Evolutionary conservation across 2,797 vertebrate genomes (phyloP), one percentile per base, ranked within the genome.

Genomic region (Selene dorsalis): DNA sequence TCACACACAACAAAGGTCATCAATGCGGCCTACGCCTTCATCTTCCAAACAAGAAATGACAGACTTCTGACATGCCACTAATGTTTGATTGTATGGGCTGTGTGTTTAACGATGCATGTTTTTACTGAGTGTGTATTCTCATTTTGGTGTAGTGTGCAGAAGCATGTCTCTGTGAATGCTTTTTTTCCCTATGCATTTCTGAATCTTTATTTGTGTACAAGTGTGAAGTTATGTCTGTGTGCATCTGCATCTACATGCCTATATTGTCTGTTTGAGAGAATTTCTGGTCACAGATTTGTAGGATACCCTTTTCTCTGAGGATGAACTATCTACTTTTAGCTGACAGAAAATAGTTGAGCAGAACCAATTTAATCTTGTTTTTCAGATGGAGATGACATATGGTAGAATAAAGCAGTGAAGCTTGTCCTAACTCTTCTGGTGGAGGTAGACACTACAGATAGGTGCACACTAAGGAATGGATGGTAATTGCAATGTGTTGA

Each of bases 281-380:
- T 71, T 78, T 85, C 87, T 82, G 87, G 82, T 86, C 60, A 43
- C 71, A 78, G 69, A 88, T 83, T 88, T 55, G 12, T 72, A 64
- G 82, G 77, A 83, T 85, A 83, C 79, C 78, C 89, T 88, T 91
- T 83, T 82, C 77, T 91, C 84, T 57, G 26, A 83, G 83, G 85
- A 83, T 88, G 84, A 93, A 90, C 86, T 85, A 77, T 91, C 89
- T 92, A 90, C 88, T 90, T 89, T 91, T 90, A 89, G 83, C 84
- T 92, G 92, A 92, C 91, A 93, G 91, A 84, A 92, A 92, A 93
- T 88, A 92, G 88, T 91, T 91, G 91, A 90, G 91, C 91, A 89
- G 89, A 93, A 91, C 88, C 91, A 93, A 93, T 93, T 93, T 92
- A 90, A 92, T 93, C 85, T 91, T 91, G 89, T 91, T 93, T 92